Evolutionary conservation across 2,113 vertebrate genomes (phyloP).

Genomic region (Tyto alba): DNA sequence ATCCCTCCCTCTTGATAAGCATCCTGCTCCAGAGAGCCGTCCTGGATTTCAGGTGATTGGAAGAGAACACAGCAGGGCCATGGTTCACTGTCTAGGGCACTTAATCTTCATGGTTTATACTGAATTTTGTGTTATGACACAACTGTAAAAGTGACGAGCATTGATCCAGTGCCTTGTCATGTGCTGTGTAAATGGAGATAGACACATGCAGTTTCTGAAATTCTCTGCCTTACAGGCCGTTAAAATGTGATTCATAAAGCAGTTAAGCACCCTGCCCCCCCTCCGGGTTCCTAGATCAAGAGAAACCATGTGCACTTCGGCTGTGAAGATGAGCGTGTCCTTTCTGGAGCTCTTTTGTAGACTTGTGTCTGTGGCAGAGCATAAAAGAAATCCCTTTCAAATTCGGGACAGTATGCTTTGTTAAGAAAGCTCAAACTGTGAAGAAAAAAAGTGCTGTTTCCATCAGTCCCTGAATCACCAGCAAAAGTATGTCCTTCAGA

Average conservation of each 20-base stretch:
- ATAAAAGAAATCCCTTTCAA: neutral
- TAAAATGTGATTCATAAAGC: neutral
- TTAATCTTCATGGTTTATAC: neutral
- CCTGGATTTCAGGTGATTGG: neutral
- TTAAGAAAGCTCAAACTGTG: neutral
- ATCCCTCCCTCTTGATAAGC: neutral
- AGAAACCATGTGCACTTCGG: neutral
- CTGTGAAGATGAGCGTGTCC: neutral
- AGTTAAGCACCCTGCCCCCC: neutral
- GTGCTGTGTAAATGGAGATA: neutral
- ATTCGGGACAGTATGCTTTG: neutral
- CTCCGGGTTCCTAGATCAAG: neutral
- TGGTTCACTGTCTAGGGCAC: neutral
- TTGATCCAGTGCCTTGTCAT: neutral
- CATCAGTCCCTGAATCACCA: neutral
- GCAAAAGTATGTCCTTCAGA: neutral
- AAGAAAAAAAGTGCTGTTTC: neutral
- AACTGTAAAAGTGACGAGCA: neutral
- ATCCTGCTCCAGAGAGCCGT: neutral
- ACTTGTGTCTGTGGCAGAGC: neutral
- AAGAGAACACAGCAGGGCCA: rapidly evolving
- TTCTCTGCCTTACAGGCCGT: neutral
- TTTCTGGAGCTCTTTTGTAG: neutral
- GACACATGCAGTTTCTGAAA: neutral
- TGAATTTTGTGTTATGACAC: neutral